phyloP scores from a whole-genome alignment of 1,140 invertebrate species.

The Battus philenor region DNA sequence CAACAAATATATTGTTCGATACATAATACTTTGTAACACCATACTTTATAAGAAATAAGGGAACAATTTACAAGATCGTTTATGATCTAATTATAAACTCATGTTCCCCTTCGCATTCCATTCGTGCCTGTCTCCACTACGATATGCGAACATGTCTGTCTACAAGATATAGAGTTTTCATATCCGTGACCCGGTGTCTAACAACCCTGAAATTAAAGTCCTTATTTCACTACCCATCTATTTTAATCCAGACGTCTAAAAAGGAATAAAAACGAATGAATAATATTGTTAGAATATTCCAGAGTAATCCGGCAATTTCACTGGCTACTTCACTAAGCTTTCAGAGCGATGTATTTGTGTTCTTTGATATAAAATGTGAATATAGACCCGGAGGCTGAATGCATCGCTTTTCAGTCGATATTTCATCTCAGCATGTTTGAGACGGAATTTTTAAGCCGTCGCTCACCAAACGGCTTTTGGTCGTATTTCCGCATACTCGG shows the following conservation, averaged over 20 bases:
- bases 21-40: no score
- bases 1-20: no score
- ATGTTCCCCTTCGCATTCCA: slow-evolving; percentile 46
- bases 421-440: slow-evolving; percentile 47
- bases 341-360: slow-evolving; percentile 18
- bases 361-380: slow-evolving; percentile 38
- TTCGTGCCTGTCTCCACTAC: slow-evolving; percentile 35
- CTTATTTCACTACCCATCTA: neutral
- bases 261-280: neutral
- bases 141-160: slow-evolving; percentile 11
- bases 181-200: neutral
- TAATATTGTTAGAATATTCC: slow-evolving; percentile 2
- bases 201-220: slow-evolving; percentile 3
- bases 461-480: slow-evolving; percentile 21
- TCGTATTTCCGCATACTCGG: slow-evolving; percentile 36
- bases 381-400: slow-evolving; percentile 13
- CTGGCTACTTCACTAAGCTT: slow-evolving; percentile 17
- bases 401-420: slow-evolving; percentile 23
- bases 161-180: slow-evolving; percentile 8
- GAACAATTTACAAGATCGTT: slow-evolving; percentile 26
- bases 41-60: no score
- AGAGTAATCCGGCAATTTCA: slow-evolving; percentile 7
- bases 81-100: slow-evolving; percentile 56
- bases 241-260: slow-evolving; percentile 1
- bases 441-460: slow-evolving; percentile 30